These are phyloP conservation scores for Forbesichthys agassizii DNA, from an alignment of 2,113 vertebrate genomes.

Conservation along the genomic window DNA sequence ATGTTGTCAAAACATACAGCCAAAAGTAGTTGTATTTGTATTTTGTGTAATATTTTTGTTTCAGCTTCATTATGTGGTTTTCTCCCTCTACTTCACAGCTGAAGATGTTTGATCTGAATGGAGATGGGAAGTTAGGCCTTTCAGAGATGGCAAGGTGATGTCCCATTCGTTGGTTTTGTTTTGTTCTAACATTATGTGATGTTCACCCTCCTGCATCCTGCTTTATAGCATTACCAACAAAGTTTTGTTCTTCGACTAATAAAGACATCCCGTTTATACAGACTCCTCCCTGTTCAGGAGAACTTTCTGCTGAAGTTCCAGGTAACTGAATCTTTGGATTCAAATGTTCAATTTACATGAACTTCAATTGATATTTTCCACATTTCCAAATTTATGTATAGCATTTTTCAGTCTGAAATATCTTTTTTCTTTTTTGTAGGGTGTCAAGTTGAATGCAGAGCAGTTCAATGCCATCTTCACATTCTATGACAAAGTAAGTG, in stretches of 20 bases:
- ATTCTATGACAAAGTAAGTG: slow-evolving; percentile 92
- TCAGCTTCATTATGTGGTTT: background rate
- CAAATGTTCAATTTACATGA: background rate
- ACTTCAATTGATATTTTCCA: no score
- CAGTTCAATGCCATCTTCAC: slow-evolving; percentile 95
- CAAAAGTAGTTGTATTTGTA: slow-evolving; percentile 2
- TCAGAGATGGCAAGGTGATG: slow-evolving; percentile 95
- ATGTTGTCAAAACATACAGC: no score
- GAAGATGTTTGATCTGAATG: slow-evolving; percentile 95
- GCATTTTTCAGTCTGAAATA: no score
- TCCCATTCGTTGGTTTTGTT: background rate
- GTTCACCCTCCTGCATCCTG: slow-evolving; percentile 16
- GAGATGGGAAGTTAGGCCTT: slow-evolving; percentile 94
- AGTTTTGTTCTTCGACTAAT: slow-evolving; percentile 13
- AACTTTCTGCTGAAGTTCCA: slow-evolving; percentile 98
- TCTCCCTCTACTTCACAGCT: slow-evolving; percentile 76
- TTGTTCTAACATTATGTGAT: background rate
- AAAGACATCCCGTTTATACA: slow-evolving; percentile 54
- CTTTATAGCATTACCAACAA: slow-evolving; percentile 11
- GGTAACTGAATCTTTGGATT: slow-evolving; percentile 69
- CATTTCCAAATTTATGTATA: no score
- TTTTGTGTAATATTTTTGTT: slow-evolving; percentile 11
- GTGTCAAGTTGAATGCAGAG: slow-evolving; percentile 89
- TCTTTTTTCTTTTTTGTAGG: slow-evolving; percentile 66
- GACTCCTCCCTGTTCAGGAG: slow-evolving; percentile 94